Conservation (phyloP, 2,797 vertebrate species). For the Luscinia megarhynchos region DNA sequence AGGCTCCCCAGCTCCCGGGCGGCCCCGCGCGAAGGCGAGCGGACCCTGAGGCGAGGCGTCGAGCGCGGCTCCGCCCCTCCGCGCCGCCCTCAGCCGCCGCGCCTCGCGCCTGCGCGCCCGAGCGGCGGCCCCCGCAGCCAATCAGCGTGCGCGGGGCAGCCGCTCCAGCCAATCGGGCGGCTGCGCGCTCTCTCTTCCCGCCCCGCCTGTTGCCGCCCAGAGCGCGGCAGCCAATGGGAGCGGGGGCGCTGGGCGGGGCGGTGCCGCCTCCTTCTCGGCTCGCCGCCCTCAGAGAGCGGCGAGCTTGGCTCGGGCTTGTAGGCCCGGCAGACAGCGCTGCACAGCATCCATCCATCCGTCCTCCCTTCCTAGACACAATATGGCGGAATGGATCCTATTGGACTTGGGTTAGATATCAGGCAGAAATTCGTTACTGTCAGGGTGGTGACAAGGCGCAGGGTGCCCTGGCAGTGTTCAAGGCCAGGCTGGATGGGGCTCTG, state of each 20-base stretch:
- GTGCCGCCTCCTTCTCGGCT: fast-evolving
- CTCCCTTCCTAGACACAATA: not conserved
- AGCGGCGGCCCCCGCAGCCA: not conserved
- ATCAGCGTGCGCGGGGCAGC: fast-evolving
- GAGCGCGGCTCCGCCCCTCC: fast-evolving
- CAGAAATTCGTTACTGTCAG: not conserved
- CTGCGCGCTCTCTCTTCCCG: fast-evolving
- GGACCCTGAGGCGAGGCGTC: fast-evolving
- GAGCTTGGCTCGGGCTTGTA: fast-evolving
- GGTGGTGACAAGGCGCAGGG: fast-evolving
- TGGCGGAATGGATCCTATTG: too few species aligned
- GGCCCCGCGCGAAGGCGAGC: fast-evolving
- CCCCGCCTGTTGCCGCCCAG: not conserved
- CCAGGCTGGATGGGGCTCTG: not conserved
- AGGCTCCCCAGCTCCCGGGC: fast-evolving
- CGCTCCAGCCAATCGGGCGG: fast-evolving
- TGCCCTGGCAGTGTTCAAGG: not conserved
- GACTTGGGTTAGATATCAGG: not conserved
- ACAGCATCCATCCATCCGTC: too few species aligned
- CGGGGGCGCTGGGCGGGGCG: not conserved
- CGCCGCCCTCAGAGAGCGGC: fast-evolving
- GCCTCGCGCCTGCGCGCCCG: fast-evolving
- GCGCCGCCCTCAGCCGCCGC: fast-evolving
- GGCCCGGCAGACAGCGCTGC: fast-evolving
- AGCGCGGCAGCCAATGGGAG: not conserved